A percentile compares a stretch with the other conserved stretches of the same genome.
Conservation (phyloP, 64 coral and sea anemone species). For the Porites lutea region DNA sequence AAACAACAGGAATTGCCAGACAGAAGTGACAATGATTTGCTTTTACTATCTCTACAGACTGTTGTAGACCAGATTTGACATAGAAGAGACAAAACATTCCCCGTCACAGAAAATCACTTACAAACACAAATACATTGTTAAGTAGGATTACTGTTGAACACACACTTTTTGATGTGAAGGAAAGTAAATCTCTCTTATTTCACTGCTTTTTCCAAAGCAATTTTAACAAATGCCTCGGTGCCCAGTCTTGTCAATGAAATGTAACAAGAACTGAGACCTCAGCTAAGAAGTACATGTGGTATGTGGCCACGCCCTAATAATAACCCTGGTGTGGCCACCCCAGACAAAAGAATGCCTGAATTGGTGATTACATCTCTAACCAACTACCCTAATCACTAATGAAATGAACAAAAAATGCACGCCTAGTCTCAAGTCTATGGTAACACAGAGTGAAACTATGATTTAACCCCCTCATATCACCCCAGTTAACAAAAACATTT, state of each 20-base stretch:
- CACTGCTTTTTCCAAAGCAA: conserved; percentile 7
- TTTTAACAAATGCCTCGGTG: conserved; percentile 7
- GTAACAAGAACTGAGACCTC: conserved; percentile 13
- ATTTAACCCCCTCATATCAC: too few species aligned
- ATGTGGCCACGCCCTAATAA: conserved; percentile 14
- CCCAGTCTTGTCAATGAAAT: conserved; percentile 16
- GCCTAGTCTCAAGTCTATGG: too few species aligned
- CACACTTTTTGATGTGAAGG: background rate
- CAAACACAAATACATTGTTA: too few species aligned
- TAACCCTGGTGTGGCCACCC: background rate
- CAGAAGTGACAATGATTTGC: too few species aligned
- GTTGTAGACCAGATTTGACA: too few species aligned
- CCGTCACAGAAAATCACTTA: background rate
- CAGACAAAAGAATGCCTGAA: background rate
- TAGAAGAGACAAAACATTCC: too few species aligned
- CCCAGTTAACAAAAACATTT: background rate
- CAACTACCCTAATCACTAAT: background rate
- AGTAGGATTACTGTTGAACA: too few species aligned
- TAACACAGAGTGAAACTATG: too few species aligned
- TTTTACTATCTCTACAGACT: too few species aligned
- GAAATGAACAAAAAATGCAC: background rate
- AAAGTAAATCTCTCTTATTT: background rate
- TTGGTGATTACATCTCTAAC: background rate
- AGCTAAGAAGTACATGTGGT: conserved; percentile 61
- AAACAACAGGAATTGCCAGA: too few species aligned